Percentiles rank a stretch among this genome's conserved stretches.
Evolutionary conservation across 1,140 invertebrate species (phyloP).

Genomic region (Meloidogyne chitwoodi): DNA sequence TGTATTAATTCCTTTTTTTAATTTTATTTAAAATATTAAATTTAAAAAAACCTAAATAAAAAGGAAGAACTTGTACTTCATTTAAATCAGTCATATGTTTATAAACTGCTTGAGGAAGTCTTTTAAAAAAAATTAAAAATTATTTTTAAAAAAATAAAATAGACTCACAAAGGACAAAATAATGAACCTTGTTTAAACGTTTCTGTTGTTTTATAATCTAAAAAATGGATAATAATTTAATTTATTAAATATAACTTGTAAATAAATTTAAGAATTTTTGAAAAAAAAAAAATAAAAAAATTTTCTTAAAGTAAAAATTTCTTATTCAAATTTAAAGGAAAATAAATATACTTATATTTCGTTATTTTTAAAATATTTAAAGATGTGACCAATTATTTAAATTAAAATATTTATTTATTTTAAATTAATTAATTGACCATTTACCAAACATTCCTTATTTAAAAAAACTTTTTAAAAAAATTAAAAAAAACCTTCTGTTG

Average conservation of each 20-base stretch:
- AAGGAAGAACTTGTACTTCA: conserved; percentile 13
- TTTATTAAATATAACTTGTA: no score
- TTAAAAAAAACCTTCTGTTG: neutral
- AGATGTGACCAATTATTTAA: no score
- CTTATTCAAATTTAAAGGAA: no score
- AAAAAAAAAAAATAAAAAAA: no score
- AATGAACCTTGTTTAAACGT: neutral
- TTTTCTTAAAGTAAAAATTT: no score
- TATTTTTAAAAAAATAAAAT: neutral
- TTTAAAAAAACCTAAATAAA: neutral
- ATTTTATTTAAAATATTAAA: neutral
- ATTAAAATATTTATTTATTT: no score
- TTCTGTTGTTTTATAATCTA: neutral
- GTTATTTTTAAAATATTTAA: no score
- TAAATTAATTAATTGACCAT: no score
- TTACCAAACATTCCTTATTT: no score
- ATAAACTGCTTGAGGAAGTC: neutral
- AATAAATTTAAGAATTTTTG: no score
- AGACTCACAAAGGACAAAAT: neutral
- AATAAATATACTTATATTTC: no score
- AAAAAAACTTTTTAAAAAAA: neutral
- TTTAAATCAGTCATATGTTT: neutral
- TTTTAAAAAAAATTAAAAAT: neutral
- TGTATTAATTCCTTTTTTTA: neutral
- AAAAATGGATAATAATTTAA: no score